Evolutionary conservation across 2,797 vertebrate genomes (phyloP).

Genomic region (Anguilla anguilla): DNA sequence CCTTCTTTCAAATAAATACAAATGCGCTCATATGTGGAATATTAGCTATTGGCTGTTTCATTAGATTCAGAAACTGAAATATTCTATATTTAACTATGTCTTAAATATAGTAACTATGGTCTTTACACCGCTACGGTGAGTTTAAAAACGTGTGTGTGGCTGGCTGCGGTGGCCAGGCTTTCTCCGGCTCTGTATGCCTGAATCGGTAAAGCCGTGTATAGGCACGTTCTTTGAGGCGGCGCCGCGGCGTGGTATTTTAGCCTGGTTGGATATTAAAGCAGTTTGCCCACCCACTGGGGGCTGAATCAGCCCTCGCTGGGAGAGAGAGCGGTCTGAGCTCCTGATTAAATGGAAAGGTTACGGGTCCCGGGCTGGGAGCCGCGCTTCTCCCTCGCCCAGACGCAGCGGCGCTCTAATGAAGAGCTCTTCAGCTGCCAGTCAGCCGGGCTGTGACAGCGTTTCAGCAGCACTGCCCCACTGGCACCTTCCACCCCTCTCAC

Average conservation of each 20-base stretch:
- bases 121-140: not conserved
- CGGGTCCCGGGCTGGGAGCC: constrained; percentile 56
- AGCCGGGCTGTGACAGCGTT: not conserved
- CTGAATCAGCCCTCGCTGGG: constrained; percentile 61
- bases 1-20: not conserved
- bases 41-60: not conserved
- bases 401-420: constrained; percentile 44
- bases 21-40: not conserved
- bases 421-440: constrained; percentile 26
- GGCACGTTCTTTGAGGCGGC: constrained; percentile 33
- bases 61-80: not conserved
- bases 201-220: not conserved
- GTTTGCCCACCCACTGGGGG: constrained; percentile 64
- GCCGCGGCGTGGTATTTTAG: constrained; percentile 53
- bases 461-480: not conserved
- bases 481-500: not conserved
- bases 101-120: not conserved
- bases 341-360: constrained; percentile 19
- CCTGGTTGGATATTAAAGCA: constrained; percentile 57
- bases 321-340: constrained; percentile 66
- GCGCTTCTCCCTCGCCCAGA: constrained; percentile 73
- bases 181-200: not conserved
- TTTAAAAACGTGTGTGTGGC: not conserved
- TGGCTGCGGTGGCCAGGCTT: not conserved
- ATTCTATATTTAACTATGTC: not conserved